Base-by-base conservation (phyloP, 2,113 vertebrate genomes). In the Petroica traversi region DNA sequence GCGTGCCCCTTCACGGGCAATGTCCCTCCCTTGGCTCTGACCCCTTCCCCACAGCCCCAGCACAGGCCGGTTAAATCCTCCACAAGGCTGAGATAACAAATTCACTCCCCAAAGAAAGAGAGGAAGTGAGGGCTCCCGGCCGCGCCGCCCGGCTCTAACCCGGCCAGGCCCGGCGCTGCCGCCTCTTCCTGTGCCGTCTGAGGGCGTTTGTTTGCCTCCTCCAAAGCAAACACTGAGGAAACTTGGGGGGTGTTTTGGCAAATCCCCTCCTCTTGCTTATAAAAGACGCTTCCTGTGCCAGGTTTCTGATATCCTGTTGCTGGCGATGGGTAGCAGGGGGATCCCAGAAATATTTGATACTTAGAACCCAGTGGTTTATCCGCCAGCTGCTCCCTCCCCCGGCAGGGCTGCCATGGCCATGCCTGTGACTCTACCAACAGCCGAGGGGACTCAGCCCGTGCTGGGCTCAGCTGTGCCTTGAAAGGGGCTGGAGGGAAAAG, bases 91-190 rank as follows among this genome's bases (percentile, higher is more conserved):
- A 1, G 12, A 11, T 43, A 66, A 86, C 51, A 86, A 77, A 61
- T 0, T 6, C 1, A 1, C 23, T 63, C 41, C 18, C 36, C 4
- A 5, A 81, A 95, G 87, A 92, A 89, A 84, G 87, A 66, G 81
- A 84, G 87, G 93, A 96, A 95, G 54, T 1, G 6, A 82, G 87
- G 75, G 69, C 48, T 51, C n/a, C 85, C 2, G 43, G 46, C 68
- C 3, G 2, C 3, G 7, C 28, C 0, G 2, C 2, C 1, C 6
- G 0, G 8, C 52, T 16, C n/a, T 9, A 55, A 36, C 36, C 31
- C 1, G 24, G 62, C 79, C 24, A 1, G 85, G 61, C 55, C 73
- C 10, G 29, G 48, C 48, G 46, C 64, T 45, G 84, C 63, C 6
- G 2, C 55, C 85, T 38, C 74, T 94, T 97, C 96, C 93, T 75